Conservation (phyloP, 2,113 vertebrate species). For the Bubalus kerabau region DNA sequence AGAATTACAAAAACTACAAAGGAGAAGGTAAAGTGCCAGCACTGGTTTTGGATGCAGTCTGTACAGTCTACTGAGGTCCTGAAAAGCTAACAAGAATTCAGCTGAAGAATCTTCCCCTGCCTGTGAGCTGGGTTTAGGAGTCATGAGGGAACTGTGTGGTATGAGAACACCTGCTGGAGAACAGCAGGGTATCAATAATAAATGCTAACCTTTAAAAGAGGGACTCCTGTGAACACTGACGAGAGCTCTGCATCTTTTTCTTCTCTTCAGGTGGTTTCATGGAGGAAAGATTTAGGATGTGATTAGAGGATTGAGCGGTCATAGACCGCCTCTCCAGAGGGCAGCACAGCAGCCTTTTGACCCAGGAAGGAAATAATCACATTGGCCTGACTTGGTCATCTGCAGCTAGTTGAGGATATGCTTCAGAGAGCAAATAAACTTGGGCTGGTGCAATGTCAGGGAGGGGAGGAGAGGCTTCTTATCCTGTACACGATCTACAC, state of each 20-base stretch:
- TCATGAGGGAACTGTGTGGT: background rate
- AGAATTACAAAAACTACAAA: background rate
- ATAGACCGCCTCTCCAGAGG: constrained; percentile 2
- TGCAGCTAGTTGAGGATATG: background rate
- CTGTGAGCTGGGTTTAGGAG: background rate
- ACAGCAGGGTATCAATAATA: constrained; percentile 38
- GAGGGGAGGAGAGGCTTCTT: background rate
- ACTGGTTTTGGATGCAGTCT: background rate
- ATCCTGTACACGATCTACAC: background rate
- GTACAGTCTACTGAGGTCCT: background rate
- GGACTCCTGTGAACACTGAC: constrained; percentile 17
- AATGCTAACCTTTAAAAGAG: constrained; percentile 47
- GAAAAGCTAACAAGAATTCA: background rate
- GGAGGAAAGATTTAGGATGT: constrained; percentile 16
- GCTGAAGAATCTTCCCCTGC: background rate
- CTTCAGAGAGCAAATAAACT: background rate
- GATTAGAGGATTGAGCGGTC: background rate
- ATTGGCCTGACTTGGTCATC: background rate
- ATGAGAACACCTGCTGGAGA: constrained; percentile 42
- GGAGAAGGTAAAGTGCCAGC: background rate
- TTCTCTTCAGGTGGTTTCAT: constrained; percentile 39
- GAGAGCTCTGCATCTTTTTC: background rate
- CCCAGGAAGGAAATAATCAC: background rate
- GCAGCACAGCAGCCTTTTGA: background rate
- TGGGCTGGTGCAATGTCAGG: background rate